Evolutionary conservation across 2,797 vertebrate species (phyloP).

Genomic region (Clamator glandarius): DNA sequence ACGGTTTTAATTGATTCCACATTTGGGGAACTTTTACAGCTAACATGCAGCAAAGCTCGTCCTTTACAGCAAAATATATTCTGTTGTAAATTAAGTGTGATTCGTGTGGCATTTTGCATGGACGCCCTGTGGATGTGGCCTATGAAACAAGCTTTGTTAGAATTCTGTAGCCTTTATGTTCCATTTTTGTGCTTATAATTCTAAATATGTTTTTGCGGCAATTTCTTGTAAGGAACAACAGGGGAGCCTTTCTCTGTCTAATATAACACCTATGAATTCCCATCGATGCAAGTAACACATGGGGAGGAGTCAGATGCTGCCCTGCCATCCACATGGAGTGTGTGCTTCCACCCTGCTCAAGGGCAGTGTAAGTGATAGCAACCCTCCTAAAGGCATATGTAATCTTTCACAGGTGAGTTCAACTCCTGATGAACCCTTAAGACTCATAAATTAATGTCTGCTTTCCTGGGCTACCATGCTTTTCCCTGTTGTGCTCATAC

Average conservation of each 20-base stretch:
- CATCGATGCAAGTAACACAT: background rate
- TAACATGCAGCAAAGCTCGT: conserved; percentile 32
- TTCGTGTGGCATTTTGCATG: conserved; percentile 50
- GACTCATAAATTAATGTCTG: background rate
- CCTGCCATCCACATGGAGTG: background rate
- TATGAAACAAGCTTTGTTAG: conserved; percentile 70
- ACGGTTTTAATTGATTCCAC: conserved; percentile 57
- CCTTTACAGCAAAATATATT: conserved; percentile 19
- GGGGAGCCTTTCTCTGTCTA: conserved; percentile 55
- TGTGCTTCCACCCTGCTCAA: background rate
- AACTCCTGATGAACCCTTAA: background rate
- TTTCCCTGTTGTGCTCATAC: background rate
- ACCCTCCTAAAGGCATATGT: background rate
- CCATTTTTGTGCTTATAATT: background rate
- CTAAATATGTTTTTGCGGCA: conserved; percentile 33
- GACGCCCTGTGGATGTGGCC: conserved; percentile 16
- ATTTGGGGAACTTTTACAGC: conserved; percentile 44
- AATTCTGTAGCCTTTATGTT: conserved; percentile 60
- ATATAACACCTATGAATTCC: conserved; percentile 49
- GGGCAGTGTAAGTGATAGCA: background rate
- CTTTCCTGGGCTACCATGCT: background rate
- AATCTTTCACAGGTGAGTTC: background rate
- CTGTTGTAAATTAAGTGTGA: conserved; percentile 66
- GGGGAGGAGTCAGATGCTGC: background rate
- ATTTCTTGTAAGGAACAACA: conserved; percentile 50